These are phyloP conservation scores for Acrossocheilus fasciatus DNA, from an alignment of 2,797 vertebrate genomes.

Conservation along the genomic window DNA sequence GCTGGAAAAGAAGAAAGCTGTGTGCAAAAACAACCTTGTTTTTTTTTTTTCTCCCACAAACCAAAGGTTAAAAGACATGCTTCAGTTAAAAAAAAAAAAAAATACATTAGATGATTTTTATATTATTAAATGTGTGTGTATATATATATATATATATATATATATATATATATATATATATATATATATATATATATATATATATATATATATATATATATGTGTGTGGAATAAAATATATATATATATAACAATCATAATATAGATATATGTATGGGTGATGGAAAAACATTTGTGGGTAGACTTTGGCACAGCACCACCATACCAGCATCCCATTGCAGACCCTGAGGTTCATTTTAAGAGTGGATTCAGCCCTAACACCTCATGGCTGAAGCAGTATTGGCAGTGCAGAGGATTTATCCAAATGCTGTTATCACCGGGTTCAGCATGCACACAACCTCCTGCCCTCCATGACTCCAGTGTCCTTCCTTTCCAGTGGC, in stretches of 20 bases:
- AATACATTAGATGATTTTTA: no score
- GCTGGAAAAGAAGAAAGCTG: neutral
- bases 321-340: neutral
- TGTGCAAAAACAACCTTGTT: neutral
- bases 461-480: slow-evolving; percentile 45
- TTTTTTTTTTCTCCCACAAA: no score
- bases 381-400: slow-evolving; percentile 48
- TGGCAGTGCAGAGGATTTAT: slow-evolving; percentile 42
- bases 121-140: neutral
- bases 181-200: neutral
- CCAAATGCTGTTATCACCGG: slow-evolving; percentile 51
- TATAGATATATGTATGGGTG: neutral
- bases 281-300: neutral
- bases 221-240: neutral
- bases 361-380: slow-evolving; percentile 63
- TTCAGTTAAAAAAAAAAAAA: no score
- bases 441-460: slow-evolving; percentile 40
- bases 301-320: neutral
- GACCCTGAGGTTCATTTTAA: slow-evolving; percentile 58
- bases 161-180: neutral
- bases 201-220: neutral
- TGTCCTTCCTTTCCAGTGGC: slow-evolving; percentile 56
- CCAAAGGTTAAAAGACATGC: no score
- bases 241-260: neutral
- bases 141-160: neutral